phyloP scores from a whole-genome alignment of 2,888 invertebrate genomes.

The Dynastes hyllus region DNA sequence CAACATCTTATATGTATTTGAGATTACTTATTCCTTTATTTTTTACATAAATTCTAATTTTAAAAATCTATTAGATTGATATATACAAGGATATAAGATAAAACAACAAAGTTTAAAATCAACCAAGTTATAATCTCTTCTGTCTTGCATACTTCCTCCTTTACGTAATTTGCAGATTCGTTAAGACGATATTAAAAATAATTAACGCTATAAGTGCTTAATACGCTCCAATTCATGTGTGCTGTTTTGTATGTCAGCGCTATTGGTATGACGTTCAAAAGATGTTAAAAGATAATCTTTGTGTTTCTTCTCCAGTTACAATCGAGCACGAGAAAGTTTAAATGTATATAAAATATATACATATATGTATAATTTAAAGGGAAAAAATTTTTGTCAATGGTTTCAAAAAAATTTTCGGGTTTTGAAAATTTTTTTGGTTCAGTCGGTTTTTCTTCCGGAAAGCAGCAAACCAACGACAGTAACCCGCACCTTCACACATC shows the following conservation, averaged over 20 bases:
- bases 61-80: too few species aligned
- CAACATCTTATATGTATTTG: too few species aligned
- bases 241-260: slow-evolving; percentile 10
- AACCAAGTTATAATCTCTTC: too few species aligned
- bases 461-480: slow-evolving; percentile 66
- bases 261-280: neutral
- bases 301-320: neutral
- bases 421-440: too few species aligned
- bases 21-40: too few species aligned
- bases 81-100: too few species aligned
- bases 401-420: too few species aligned
- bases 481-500: slow-evolving; percentile 68
- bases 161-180: neutral
- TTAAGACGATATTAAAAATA: neutral
- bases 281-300: neutral
- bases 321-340: neutral
- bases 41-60: too few species aligned
- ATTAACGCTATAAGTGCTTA: neutral
- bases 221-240: neutral
- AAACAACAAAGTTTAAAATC: too few species aligned
- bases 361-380: too few species aligned
- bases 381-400: too few species aligned
- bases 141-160: neutral
- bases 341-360: too few species aligned
- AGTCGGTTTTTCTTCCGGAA: slow-evolving; percentile 58